These are phyloP conservation scores for Anastatus disparis DNA, from an alignment of 1,140 invertebrate genomes.

Conservation along the genomic window DNA sequence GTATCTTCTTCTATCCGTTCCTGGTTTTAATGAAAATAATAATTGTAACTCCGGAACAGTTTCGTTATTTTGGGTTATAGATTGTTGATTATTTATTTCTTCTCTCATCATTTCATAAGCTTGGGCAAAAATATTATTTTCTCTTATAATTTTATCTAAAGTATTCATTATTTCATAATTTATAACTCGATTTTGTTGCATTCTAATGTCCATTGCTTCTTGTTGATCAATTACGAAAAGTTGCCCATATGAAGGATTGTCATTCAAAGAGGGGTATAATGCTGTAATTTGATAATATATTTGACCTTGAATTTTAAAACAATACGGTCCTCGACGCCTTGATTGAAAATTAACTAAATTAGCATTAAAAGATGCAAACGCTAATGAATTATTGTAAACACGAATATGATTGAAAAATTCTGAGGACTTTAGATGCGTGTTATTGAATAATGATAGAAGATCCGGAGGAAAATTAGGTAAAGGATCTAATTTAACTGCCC, in stretches of 20 bases:
- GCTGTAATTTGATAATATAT: not conserved
- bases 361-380: too few relatives aligned
- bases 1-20: too few relatives aligned
- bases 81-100: not conserved
- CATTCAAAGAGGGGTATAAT: not conserved
- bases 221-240: too few relatives aligned
- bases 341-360: too few relatives aligned
- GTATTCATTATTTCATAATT: not conserved
- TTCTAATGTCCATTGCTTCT: not conserved
- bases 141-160: not conserved
- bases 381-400: not conserved
- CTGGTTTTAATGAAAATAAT: too few relatives aligned
- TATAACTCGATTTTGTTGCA: not conserved
- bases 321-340: too few relatives aligned
- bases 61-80: not conserved
- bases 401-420: not conserved
- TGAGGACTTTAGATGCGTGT: not conserved
- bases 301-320: too few relatives aligned
- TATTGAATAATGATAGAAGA: not conserved
- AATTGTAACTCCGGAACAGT: not conserved
- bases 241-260: too few relatives aligned
- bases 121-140: not conserved
- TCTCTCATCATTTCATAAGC: not conserved
- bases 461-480: not conserved
- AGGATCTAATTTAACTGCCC: not conserved